Percentiles rank a stretch among this genome's conserved stretches.
These are phyloP conservation scores for Muschampia plurimacula DNA, from an alignment of 2,888 invertebrate species.

Conservation along the genomic window DNA sequence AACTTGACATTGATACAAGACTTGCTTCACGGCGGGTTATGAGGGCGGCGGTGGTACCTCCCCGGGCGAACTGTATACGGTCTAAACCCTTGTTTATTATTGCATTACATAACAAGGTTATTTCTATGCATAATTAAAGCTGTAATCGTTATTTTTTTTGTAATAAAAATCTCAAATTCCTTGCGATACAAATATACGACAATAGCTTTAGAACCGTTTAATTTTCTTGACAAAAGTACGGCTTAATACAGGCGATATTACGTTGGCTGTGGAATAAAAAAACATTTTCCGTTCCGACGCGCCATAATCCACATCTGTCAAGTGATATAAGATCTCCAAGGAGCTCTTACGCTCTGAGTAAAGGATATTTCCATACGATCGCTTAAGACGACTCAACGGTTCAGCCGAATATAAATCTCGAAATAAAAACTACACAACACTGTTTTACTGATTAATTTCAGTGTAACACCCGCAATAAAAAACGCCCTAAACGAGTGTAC, in stretches of 20 bases:
- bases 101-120: too few relatives aligned
- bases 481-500: not conserved
- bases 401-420: slow-evolving; percentile 2
- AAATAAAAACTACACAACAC: not conserved
- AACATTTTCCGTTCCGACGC: slow-evolving; percentile 7
- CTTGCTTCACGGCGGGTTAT: too few relatives aligned
- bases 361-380: not conserved
- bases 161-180: not conserved
- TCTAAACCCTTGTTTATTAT: too few relatives aligned
- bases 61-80: too few relatives aligned
- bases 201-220: not conserved
- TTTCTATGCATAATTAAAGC: too few relatives aligned
- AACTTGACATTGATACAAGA: too few relatives aligned
- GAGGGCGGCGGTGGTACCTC: too few relatives aligned
- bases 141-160: too few relatives aligned
- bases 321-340: slow-evolving; percentile 5
- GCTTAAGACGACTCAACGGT: not conserved
- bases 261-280: slow-evolving; percentile 6
- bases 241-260: not conserved
- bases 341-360: not conserved
- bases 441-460: not conserved
- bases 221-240: slow-evolving; percentile 12
- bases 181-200: not conserved
- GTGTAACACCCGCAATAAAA: not conserved
- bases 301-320: slow-evolving; percentile 15